Base-by-base conservation (phyloP, 2,113 vertebrate genomes). In the Orientallactaga bullata region DNA sequence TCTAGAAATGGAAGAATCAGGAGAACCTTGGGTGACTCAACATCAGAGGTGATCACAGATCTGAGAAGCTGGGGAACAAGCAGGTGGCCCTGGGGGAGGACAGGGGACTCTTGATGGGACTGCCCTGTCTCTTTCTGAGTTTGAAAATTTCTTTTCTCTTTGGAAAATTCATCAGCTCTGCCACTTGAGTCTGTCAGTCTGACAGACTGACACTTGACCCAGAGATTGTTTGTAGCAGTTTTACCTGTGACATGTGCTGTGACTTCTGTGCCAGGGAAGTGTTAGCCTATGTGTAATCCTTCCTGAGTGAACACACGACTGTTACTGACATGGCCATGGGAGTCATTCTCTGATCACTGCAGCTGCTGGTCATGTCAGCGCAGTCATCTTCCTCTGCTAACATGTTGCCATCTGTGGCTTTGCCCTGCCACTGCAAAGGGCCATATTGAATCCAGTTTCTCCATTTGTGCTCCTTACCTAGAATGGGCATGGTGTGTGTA, bases 141-240 rank as follows among this genome's bases (percentile, higher is more conserved):
- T 79, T 18, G 68, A 35, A n/a, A 16, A 30, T 74, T 84, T 77
- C 47, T 87, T 79, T 73, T 90, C 71, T 89, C 84, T 94, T 55
- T 92, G 84, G 85, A 65, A 85, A 66, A 72, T 58, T 20, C 37
- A 55, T 47, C 24, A 55, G 55, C 72, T 77, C 42, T 65, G 39
- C 71, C 37, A 90, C 65, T 20, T 28, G 78, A 71, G 35, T 79
- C 81, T 80, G 28, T 58, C 35, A 73, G 24, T 24, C 5, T 78
- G 63, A 32, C 39, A 10, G 37, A 11, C 42, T 71, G 30, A 2
- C 28, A 24, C 58, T 81, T 82, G 35, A 42, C 73, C 71, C 42
- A 9, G 10, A 79, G 73, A 58, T 85, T 35, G 77, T 69, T 61
- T 63, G 39, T 82, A 61, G 55, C 35, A 5, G 32, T 63, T 61